Evolutionary conservation across 64 coral and sea anemone species (phyloP), one percentile per base, ranked within the genome.

Genomic region (Cladopsammia gracilis): DNA sequence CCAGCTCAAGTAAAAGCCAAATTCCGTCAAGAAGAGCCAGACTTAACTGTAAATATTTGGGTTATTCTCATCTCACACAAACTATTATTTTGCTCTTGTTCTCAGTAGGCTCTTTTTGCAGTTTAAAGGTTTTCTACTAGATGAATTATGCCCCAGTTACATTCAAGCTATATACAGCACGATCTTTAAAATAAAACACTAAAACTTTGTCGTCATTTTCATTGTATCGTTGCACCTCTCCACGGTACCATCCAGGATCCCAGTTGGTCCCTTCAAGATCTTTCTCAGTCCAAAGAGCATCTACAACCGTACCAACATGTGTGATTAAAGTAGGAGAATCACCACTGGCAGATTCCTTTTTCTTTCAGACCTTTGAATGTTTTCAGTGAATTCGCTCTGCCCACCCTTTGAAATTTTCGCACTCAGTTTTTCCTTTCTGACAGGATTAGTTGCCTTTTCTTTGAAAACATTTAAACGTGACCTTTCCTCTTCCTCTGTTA

Each of bases 201-300:
- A 60, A 85, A 26, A 85, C 2, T 65, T n/a, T 20, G 64, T 85
- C 82, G 10, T 65, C 82, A 85, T 85, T 43, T 62, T 85, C 62
- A 18, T 47, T 58, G 82, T 85, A 85, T 44, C 18, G 82, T 45
- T 85, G 82, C 4, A 68, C 61, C 64, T 85, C 82, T 20, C 58
- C 60, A 15, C 58, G 13, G 45, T 85, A 85, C 82, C 58, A 85
- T 68, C 82, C 82, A 58, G 68, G 89, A 43, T 20, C 12, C 62
- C 89, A 78, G 48, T 48, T 82, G 3, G 62, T 69, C 47, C 77
- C 86, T 76, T 62, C 71, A 19, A 89, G 43, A 25, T 90, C 73
- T 22, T 90, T 67, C 54, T 64, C 56, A 25, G 44, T 90, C 73
- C 89, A 79, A 46, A 90, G 76, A 25, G 82, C 89, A 25, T 90